phyloP scores from a whole-genome alignment of 2,113 vertebrate genomes.

The Scomber japonicus region DNA sequence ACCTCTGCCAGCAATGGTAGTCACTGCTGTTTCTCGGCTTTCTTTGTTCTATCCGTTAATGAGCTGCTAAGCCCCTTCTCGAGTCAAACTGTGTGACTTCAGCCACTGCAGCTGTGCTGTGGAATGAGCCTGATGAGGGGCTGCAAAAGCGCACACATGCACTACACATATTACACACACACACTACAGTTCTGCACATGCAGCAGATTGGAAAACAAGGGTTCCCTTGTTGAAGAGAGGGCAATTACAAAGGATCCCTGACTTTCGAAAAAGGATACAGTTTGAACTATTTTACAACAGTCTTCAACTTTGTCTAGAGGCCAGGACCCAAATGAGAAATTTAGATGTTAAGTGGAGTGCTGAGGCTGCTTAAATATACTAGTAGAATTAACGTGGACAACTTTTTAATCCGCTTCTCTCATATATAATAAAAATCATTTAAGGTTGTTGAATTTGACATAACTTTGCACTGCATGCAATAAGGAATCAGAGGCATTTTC shows the following conservation, averaged over 20 bases:
- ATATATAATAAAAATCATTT: constrained; percentile 3
- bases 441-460: background rate
- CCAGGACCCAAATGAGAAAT: constrained; percentile 4
- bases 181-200: constrained; percentile 53
- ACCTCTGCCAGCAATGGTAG: constrained; percentile 46
- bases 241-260: constrained; percentile 60
- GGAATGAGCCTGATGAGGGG: constrained; percentile 70
- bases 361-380: background rate
- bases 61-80: constrained; percentile 69
- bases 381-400: background rate
- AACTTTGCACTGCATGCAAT: background rate
- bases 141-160: constrained; percentile 31
- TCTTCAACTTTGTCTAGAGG: constrained; percentile 19
- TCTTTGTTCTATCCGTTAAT: constrained; percentile 77
- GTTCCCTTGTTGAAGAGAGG: constrained; percentile 66
- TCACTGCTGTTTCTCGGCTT: constrained; percentile 43
- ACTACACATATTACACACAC: constrained; percentile 25
- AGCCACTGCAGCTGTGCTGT: constrained; percentile 72
- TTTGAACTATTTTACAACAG: constrained; percentile 41
- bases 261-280: constrained; percentile 43
- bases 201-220: constrained; percentile 73
- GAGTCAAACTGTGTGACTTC: constrained; percentile 71
- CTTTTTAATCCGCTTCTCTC: background rate
- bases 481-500: background rate
- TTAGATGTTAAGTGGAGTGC: background rate